Base-by-base conservation (phyloP, 2,113 vertebrate genomes). In the Coracopsis vasa region DNA sequence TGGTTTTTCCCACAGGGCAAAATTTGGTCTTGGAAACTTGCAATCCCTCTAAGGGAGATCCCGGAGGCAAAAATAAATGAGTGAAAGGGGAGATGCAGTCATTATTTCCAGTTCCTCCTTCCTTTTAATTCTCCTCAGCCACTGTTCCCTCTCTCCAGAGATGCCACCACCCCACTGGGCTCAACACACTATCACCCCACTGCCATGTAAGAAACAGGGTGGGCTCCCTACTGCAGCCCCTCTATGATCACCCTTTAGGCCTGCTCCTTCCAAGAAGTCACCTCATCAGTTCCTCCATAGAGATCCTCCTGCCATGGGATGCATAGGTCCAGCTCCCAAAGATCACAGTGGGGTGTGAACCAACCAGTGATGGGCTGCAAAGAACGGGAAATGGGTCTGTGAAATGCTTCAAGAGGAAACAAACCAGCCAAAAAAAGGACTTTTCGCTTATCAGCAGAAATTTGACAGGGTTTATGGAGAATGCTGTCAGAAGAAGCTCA, bases 131-230 rank as follows among this genome's bases (percentile, higher is more conserved):
- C 35, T 71, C 42, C 35, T 81, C 67, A 74, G 23, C 33, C 64
- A 29, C 29, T n/a, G 42, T 39, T 25, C 23, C 12, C 11, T 53
- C 20, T 56, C 47, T 66, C 44, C 37, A 54, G 47, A 51, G 45
- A 41, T 23, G 35, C 8, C 56, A 72, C 12, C 27, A 72, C 2
- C 11, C 4, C 4, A 0, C 0, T 24, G 47, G 5, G 44, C 70
- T 90, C 62, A 73, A 58, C 24, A n/a, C 35, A 58, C 7, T 27
- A 23, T 42, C 19, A 1, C 13, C 37, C 39, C 35, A 25, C 10
- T 62, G 37, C 45, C 21, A 17, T 11, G 12, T 41, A 78, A 42
- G 47, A 48, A 75, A 62, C 31, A 78, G 42, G 31, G 25, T 3
- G 66, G n/a, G 19, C 6, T 80, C 11, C 48, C 90, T 35, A 21